Conservation (phyloP, 2,113 vertebrate genomes). For the Phyllostomus hastatus region DNA sequence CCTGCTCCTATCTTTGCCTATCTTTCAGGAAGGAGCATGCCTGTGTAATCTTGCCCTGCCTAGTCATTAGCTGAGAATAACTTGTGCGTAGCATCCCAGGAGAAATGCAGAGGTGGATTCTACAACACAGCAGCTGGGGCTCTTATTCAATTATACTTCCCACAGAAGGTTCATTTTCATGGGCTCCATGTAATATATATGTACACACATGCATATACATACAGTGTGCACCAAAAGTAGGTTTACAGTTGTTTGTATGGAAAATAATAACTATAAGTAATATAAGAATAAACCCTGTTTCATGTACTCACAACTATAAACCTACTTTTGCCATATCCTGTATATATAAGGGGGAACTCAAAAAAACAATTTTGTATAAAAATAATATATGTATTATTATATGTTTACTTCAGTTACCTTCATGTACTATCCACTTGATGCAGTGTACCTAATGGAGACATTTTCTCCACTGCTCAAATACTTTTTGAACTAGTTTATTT, state of each 20-base stretch:
- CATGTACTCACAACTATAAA: neutral
- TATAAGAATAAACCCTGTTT: neutral
- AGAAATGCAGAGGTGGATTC: neutral
- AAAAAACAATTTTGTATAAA: too few relatives aligned
- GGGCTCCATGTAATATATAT: neutral
- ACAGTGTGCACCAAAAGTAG: neutral
- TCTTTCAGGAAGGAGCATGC: neutral
- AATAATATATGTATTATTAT: too few relatives aligned
- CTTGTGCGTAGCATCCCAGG: neutral
- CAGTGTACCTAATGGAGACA: too few relatives aligned
- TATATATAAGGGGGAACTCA: too few relatives aligned
- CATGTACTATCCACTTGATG: too few relatives aligned
- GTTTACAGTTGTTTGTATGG: neutral
- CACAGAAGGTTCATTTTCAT: neutral
- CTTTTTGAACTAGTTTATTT: too few relatives aligned
- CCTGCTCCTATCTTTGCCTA: too few relatives aligned
- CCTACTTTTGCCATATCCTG: too few relatives aligned
- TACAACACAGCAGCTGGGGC: neutral
- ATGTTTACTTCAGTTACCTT: too few relatives aligned
- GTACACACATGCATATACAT: neutral
- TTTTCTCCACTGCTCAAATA: too few relatives aligned
- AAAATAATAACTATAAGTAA: neutral
- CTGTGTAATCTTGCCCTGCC: neutral
- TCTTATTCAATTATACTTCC: neutral
- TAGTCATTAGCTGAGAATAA: neutral